Conservation (phyloP, 64 coral and sea anemone species). For the Porites lutea region DNA sequence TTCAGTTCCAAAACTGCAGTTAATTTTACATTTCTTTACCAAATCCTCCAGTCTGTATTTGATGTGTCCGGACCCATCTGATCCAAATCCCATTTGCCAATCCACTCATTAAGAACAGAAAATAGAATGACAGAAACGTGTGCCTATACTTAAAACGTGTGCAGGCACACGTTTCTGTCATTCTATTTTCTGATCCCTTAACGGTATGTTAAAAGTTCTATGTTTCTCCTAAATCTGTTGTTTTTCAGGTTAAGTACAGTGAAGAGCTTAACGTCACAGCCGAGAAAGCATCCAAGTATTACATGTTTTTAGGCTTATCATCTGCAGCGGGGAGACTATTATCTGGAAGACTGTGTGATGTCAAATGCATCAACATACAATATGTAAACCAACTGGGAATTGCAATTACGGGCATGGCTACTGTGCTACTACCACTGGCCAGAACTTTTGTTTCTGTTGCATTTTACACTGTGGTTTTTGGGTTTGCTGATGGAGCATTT, state of each 20-base stretch:
- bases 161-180: too few relatives aligned
- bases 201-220: too few relatives aligned
- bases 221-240: not conserved
- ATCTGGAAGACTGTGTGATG: not conserved
- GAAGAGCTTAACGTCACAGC: constrained; percentile 16
- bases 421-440: not conserved
- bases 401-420: not conserved
- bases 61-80: too few relatives aligned
- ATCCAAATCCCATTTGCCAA: too few relatives aligned
- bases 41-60: too few relatives aligned
- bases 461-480: constrained; percentile 13
- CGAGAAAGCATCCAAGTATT: not conserved
- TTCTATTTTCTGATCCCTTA: too few relatives aligned
- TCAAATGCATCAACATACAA: constrained; percentile 1
- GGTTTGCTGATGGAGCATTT: constrained; percentile 14
- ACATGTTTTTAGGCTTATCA: constrained; percentile 20
- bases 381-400: constrained; percentile 24
- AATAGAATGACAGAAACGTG: too few relatives aligned
- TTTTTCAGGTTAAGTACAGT: constrained; percentile 37
- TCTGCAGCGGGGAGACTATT: not conserved
- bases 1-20: too few relatives aligned
- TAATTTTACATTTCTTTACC: too few relatives aligned
- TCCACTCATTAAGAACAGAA: too few relatives aligned
- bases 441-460: not conserved
- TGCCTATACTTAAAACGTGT: too few relatives aligned